Base-by-base conservation (phyloP, 1,140 invertebrate species). In the Lasioglossum albipes region DNA sequence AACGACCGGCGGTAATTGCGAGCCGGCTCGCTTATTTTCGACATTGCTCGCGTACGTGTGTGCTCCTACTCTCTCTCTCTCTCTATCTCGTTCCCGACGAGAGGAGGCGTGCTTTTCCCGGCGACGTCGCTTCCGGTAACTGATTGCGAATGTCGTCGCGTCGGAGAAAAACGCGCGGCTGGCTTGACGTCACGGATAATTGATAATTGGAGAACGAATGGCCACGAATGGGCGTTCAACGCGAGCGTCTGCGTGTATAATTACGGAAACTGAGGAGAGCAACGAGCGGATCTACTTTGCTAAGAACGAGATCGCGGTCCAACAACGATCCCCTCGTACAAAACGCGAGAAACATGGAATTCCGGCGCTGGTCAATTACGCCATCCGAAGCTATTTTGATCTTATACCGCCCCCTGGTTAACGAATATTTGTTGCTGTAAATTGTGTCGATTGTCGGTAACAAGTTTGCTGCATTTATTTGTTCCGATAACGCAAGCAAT, bases 21-120 rank as follows among this genome's bases (percentile, higher is more conserved):
- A 66, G 2, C 54, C 7, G 22, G 5, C 27, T 45, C 57, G 82
- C 69, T 81, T 84, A 84, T 82, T 84, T 82, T 84, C 62, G 66
- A 70, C 52, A 42, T 61, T 27, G 45, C 31, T 13, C 10, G 12
- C 12, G 22, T 12, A 10, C 45, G 7, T 45, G 12, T 12, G 9
- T 12, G 45, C 45, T 12, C 7, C 9, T 45, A 9, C 45, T 9
- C 54, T 18, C 45, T 45, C 31, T 64, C 71, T 62, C 69, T n/a
- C 66, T 57, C 52, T n/a, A n/a, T n/a, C n/a, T 54, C 52, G 52
- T 72, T 69, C 82, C 18, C n/a, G 42, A 70, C 6, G 27, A 71
- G 1, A 13, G 45, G 2, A 16, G 27, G 20, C 9, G n/a, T 22
- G 65, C 4, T 73, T 72, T 72, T 18, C 41, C 16, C 22, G 13